Conservation (phyloP, 2,113 vertebrate species). For the Ophiodon elongatus region DNA sequence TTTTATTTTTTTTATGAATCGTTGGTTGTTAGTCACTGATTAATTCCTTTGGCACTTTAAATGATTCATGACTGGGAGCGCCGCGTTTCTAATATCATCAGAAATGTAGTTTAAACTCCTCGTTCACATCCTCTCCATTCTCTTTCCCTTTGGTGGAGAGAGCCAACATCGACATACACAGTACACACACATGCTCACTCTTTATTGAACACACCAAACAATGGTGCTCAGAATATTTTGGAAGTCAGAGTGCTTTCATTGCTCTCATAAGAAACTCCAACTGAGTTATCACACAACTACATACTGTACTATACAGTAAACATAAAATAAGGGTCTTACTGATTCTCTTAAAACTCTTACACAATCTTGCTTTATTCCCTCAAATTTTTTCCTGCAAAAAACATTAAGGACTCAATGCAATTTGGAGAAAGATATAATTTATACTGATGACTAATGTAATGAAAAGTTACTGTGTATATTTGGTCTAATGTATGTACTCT, state of each 20-base stretch:
- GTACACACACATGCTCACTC: not conserved
- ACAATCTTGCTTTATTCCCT: no score
- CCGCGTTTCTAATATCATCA: constrained; percentile 11
- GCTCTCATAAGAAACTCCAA: constrained; percentile 43
- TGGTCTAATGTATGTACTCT: not conserved
- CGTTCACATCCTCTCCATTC: constrained; percentile 19
- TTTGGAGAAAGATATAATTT: not conserved
- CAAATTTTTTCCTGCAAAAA: no score
- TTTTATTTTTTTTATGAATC: constrained; percentile 47
- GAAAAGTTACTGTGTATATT: not conserved
- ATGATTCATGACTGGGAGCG: constrained; percentile 66
- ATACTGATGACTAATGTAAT: not conserved
- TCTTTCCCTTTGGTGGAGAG: constrained; percentile 18
- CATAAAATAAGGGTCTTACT: constrained; percentile 34
- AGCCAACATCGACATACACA: not conserved
- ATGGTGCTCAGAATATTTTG: constrained; percentile 9
- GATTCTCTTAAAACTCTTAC: no score
- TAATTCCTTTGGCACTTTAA: constrained; percentile 61
- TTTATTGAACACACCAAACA: constrained; percentile 13
- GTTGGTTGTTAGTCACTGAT: constrained; percentile 52
- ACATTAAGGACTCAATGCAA: no score
- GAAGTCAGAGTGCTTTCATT: not conserved
- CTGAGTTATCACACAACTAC: constrained; percentile 39
- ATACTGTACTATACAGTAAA: constrained; percentile 16
- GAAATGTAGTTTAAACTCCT: constrained; percentile 40